A percentile compares a stretch with the other conserved stretches of the same genome.
These are phyloP conservation scores for Neocrepidodera transversa DNA, from an alignment of 2,888 invertebrate species.

Conservation along the genomic window DNA sequence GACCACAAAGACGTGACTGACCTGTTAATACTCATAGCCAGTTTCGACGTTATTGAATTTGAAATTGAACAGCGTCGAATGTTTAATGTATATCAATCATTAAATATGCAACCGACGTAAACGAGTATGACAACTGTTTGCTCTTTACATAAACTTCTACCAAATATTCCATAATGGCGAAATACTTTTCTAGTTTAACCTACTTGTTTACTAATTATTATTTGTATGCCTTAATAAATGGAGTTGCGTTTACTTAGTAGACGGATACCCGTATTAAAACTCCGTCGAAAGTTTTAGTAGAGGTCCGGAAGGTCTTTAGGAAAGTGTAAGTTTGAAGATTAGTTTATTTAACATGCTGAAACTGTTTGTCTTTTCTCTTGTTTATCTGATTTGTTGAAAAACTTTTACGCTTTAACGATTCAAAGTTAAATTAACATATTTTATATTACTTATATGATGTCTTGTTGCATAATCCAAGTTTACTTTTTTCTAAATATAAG, in stretches of 20 bases:
- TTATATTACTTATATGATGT: too few relatives aligned
- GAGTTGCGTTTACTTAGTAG: slow-evolving; percentile 1
- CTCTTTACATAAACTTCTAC: background rate
- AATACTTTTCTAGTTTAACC: too few relatives aligned
- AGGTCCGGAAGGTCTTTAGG: background rate
- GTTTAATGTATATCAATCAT: background rate
- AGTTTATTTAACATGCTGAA: slow-evolving; percentile 23
- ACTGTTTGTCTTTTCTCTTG: slow-evolving; percentile 23
- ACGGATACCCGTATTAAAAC: slow-evolving; percentile 7
- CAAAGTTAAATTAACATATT: too few relatives aligned
- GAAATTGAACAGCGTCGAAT: slow-evolving; percentile 3
- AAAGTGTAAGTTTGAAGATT: slow-evolving; percentile 5
- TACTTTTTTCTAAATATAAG: too few relatives aligned
- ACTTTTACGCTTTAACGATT: too few relatives aligned
- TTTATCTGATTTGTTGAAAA: slow-evolving; percentile 21
- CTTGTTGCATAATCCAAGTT: too few relatives aligned
- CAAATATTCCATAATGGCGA: too few relatives aligned
- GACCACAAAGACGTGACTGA: slow-evolving; percentile 13
- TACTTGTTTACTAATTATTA: background rate
- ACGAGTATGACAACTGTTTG: background rate
- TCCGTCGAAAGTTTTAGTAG: background rate
- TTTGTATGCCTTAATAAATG: background rate
- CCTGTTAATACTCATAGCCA: slow-evolving; percentile 14
- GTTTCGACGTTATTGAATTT: slow-evolving; percentile 6
- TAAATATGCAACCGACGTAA: background rate